A percentile compares a stretch with the other conserved stretches of the same genome.
Conservation (phyloP, 2,888 invertebrate species). For the Sepioteuthis lessoniana region DNA sequence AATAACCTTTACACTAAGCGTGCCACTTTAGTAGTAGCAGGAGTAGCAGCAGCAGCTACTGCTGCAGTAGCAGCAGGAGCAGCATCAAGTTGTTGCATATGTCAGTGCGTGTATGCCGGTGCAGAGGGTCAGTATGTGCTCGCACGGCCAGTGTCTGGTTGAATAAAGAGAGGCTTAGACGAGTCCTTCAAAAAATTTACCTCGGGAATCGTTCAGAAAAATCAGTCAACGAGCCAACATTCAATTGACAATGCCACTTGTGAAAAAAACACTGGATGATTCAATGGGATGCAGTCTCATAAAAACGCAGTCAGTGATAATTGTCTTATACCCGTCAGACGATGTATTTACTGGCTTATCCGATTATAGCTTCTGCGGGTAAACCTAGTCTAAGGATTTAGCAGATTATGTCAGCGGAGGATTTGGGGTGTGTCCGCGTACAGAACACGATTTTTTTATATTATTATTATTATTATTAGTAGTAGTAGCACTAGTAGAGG, state of each 20-base stretch:
- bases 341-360: neutral
- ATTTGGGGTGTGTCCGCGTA: neutral
- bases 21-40: no score
- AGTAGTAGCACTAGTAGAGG: no score
- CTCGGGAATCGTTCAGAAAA: no score
- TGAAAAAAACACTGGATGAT: neutral
- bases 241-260: neutral
- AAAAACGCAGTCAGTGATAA: neutral
- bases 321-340: neutral
- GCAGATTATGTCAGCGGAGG: neutral
- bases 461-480: neutral
- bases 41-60: no score
- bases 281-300: neutral
- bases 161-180: no score
- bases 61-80: no score
- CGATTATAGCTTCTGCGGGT: neutral
- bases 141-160: no score
- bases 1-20: no score
- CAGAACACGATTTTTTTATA: neutral
- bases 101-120: no score
- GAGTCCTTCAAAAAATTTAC: no score
- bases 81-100: no score
- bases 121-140: no score
- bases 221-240: neutral
- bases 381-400: constrained; percentile 23